Base-by-base conservation (phyloP, 2,797 vertebrate species). In the Lepilemur ruficaudatus region DNA sequence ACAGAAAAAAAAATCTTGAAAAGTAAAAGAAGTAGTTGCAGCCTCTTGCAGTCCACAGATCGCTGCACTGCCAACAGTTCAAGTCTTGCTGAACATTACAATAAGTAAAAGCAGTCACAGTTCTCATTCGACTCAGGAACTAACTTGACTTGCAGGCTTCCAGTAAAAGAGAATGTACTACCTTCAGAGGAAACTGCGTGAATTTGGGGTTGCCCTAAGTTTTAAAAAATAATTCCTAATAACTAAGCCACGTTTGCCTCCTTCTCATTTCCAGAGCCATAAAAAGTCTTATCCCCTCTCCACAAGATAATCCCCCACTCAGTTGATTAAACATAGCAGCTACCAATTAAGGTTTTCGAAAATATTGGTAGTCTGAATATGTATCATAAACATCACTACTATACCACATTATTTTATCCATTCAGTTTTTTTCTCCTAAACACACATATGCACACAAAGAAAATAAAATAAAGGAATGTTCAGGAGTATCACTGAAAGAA, bases 1-100 rank as follows among this genome's bases (percentile, higher is more conserved):
- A 98, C 98, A 98, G 96, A 98, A 98, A 80, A 75, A 79, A 89
- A 69, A 93, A 72, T 70, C 25, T 70, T 55, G 52, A 76, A 72
- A 52, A 67, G 38, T 57, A 43, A 11, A 92, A 70, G 59, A 94
- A 94, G 20, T 70, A 3, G 38, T 13, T 95, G 91, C 55, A 88
- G 65, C 52, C 50, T 94, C 73, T 9, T 50, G 48, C 46, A 67
- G 76, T 46, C 2, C 86, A 83, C 32, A 78, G 41, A 69, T 1
- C n/a, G 2, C n/a, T 17, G 5, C 11, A 28, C 69, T 69, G 20
- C 6, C 20, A 72, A 59, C 4, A 82, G 10, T 25, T 52, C 30
- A 81, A 73, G 76, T 69, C 61, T 78, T 57, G 4, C 3, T 76
- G 79, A 94, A 63, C 20, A 35, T 52, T 35, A 81, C 22, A 61